A percentile compares a stretch with the other conserved stretches of the same genome.
phyloP scores from a whole-genome alignment of 2,797 vertebrate species.

The Tapirus indicus region DNA sequence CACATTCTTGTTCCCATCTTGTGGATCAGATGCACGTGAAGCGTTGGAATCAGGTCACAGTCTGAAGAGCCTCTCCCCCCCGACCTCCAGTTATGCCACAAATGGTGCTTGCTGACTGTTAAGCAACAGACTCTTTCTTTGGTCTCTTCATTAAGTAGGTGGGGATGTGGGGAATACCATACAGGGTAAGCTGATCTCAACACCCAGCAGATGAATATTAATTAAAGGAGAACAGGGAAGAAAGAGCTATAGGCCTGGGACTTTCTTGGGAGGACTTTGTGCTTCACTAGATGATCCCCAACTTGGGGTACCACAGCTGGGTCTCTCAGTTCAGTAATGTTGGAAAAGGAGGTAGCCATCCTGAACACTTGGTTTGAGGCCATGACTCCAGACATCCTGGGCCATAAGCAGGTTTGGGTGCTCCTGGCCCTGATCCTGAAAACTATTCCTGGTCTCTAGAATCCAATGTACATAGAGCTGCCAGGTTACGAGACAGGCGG shows the following conservation, averaged over 20 bases:
- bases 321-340: not conserved
- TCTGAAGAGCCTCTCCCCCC: not conserved
- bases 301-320: not conserved
- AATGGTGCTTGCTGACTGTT: not conserved
- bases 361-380: not conserved
- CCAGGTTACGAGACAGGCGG: not conserved
- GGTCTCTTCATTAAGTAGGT: not conserved
- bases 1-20: not conserved
- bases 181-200: not conserved
- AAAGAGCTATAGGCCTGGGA: not conserved
- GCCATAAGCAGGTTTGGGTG: not conserved
- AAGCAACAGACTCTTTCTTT: conserved; percentile 15
- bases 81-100: not conserved
- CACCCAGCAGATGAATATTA: not conserved
- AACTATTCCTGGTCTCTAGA: not conserved
- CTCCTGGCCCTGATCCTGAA: not conserved
- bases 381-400: not conserved
- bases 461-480: not conserved
- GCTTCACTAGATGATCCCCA: not conserved
- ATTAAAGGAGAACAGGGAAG: conserved; percentile 26
- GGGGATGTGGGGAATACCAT: not conserved
- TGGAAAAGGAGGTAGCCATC: not conserved
- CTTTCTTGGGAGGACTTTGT: conserved; percentile 22
- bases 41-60: not conserved
- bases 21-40: not conserved